Conservation (phyloP, 2,113 vertebrate species). For the Thalassoma bifasciatum region DNA sequence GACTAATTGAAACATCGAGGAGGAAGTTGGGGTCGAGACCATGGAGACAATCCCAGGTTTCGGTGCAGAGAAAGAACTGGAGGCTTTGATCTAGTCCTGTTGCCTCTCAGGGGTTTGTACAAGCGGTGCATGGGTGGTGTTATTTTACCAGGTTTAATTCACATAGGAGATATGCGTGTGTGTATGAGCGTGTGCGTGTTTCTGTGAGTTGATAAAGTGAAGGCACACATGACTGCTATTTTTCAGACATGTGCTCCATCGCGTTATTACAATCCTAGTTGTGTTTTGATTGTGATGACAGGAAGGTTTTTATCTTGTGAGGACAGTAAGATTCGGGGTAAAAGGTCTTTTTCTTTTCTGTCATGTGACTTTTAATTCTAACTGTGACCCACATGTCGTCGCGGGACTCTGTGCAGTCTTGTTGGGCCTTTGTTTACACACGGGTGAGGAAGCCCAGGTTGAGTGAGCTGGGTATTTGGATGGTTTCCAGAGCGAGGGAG, state of each 20-base stretch:
- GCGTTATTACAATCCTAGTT: slow-evolving; percentile 12
- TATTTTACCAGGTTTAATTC: slow-evolving; percentile 22
- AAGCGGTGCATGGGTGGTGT: slow-evolving; percentile 43
- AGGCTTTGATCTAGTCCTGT: slow-evolving; percentile 29
- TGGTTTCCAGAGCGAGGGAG: slow-evolving; percentile 94
- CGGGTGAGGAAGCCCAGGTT: slow-evolving; percentile 94
- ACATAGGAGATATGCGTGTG: neutral
- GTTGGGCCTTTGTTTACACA: slow-evolving; percentile 81
- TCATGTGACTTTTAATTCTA: slow-evolving; percentile 18
- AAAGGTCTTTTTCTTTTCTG: neutral
- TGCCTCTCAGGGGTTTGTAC: slow-evolving; percentile 65
- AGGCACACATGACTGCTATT: neutral
- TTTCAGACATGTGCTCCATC: slow-evolving; percentile 13
- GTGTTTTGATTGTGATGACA: neutral
- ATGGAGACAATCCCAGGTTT: slow-evolving; percentile 10
- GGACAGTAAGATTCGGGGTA: neutral
- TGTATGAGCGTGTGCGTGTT: slow-evolving; percentile 27
- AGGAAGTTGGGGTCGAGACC: slow-evolving; percentile 2
- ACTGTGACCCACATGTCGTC: neutral
- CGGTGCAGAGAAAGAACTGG: slow-evolving; percentile 6
- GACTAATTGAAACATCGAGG: slow-evolving; percentile 37
- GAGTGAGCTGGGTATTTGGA: slow-evolving; percentile 95
- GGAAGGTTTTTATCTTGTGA: neutral
- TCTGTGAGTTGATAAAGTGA: slow-evolving; percentile 31
- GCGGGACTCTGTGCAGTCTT: slow-evolving; percentile 8